Evolutionary conservation across 2,113 vertebrate species (phyloP).

Genomic region (Ammodytes dubius): DNA sequence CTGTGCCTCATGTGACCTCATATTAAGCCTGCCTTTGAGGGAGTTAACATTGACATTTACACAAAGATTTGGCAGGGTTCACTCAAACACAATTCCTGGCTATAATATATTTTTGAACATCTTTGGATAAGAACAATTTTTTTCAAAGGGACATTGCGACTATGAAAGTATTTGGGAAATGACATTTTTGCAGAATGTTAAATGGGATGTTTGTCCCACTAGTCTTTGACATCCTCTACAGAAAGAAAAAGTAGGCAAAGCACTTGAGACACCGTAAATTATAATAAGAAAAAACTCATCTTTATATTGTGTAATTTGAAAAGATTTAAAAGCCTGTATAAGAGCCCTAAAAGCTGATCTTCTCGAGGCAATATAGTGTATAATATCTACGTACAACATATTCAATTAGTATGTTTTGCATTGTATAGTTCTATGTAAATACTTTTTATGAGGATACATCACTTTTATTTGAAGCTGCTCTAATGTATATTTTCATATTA

Average conservation of each 20-base stretch:
- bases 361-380: not conserved
- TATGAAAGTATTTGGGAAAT: constrained; percentile 57
- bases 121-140: constrained; percentile 67
- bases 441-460: not conserved
- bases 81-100: constrained; percentile 48
- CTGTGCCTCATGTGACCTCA: constrained; percentile 45
- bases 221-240: constrained; percentile 13
- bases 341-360: not conserved
- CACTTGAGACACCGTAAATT: constrained; percentile 17
- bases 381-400: not conserved
- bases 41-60: constrained; percentile 75
- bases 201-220: constrained; percentile 58
- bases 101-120: constrained; percentile 60
- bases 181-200: constrained; percentile 63
- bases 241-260: constrained; percentile 37
- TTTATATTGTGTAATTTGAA: constrained; percentile 24
- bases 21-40: constrained; percentile 55
- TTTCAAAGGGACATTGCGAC: constrained; percentile 42
- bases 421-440: not conserved
- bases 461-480: constrained; percentile 1
- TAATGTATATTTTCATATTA: constrained; percentile 1
- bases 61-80: constrained; percentile 43
- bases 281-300: constrained; percentile 18
- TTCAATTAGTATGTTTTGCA: not conserved
- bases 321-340: constrained; percentile 12